These are phyloP conservation scores for Luperina nickerlii DNA, from an alignment of 2,888 invertebrate species.

Conservation along the genomic window DNA sequence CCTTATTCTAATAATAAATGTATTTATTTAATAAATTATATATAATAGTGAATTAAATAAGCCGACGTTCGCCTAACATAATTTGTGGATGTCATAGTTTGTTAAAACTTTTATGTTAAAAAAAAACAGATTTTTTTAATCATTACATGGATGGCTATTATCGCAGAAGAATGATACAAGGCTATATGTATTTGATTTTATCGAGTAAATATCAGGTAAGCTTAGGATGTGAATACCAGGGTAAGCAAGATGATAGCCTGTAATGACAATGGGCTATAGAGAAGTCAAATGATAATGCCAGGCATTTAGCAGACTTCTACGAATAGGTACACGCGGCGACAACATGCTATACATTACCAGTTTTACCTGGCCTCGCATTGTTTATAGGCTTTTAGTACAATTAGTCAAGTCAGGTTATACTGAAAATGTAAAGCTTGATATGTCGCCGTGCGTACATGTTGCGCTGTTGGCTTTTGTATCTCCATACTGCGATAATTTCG, in stretches of 20 bases:
- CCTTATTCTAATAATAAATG: constrained; percentile 56
- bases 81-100: constrained; percentile 64
- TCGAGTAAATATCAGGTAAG: background rate
- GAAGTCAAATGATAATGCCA: background rate
- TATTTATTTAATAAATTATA: constrained; percentile 78
- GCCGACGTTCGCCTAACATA: constrained; percentile 70
- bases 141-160: background rate
- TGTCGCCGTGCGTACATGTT: background rate
- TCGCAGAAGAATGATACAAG: constrained; percentile 3
- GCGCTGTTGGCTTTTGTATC: constrained; percentile 1
- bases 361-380: no score
- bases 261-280: background rate
- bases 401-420: no score
- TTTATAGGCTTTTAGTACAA: no score
- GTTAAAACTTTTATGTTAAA: constrained; percentile 50
- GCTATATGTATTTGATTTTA: background rate
- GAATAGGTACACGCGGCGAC: background rate
- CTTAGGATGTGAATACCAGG: background rate
- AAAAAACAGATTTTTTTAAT: constrained; percentile 15
- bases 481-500: constrained; percentile 9
- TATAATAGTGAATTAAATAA: constrained; percentile 78
- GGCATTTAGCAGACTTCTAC: background rate
- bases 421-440: no score
- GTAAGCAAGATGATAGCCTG: background rate
- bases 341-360: no score